Conservation (phyloP, 2,797 vertebrate species). For the Liasis olivaceus region DNA sequence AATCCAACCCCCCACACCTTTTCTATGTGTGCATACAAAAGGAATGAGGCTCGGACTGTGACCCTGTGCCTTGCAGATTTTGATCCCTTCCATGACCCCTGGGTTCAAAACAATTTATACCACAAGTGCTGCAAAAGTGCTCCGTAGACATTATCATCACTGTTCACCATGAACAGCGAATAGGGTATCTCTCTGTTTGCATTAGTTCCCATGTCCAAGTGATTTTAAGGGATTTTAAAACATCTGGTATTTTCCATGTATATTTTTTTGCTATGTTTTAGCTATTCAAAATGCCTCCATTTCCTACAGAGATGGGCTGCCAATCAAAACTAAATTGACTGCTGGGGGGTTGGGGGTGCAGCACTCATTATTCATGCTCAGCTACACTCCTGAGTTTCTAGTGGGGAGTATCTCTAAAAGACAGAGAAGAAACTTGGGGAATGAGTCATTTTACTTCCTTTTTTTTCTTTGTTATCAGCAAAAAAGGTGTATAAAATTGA, state of each 20-base stretch:
- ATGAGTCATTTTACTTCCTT: background rate
- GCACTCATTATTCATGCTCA: background rate
- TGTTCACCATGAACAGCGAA: background rate
- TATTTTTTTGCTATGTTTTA: background rate
- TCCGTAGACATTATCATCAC: background rate
- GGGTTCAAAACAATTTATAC: background rate
- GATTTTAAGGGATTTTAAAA: background rate
- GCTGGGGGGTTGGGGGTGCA: background rate
- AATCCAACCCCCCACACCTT: background rate
- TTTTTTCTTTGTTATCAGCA: background rate
- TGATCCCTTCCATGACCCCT: too few species aligned
- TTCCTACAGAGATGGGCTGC: background rate
- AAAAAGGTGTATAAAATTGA: background rate
- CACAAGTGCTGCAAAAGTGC: background rate
- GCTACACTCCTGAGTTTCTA: background rate
- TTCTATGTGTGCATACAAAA: background rate
- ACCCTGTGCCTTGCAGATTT: too few species aligned
- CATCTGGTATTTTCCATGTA: background rate
- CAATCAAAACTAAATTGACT: background rate
- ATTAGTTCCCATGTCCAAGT: background rate
- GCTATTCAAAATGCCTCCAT: background rate
- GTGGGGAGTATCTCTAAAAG: background rate
- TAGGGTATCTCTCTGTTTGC: background rate
- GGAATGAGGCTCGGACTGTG: background rate
- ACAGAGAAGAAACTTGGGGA: constrained; percentile 5